Base-by-base conservation (phyloP, 2,888 invertebrate genomes). In the Rosalia funebris region DNA sequence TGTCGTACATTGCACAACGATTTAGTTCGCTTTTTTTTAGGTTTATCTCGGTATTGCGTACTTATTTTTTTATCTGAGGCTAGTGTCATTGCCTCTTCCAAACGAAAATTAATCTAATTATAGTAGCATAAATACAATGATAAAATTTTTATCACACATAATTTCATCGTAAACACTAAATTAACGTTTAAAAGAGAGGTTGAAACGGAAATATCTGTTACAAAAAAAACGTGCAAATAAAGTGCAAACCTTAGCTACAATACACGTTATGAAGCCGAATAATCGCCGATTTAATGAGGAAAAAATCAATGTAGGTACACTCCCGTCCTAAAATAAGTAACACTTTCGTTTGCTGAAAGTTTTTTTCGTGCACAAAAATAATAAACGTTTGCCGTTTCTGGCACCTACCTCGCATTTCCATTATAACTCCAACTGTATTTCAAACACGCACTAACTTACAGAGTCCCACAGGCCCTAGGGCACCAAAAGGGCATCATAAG, bases 321-420 rank as follows among this genome's bases (percentile, higher is more conserved):
- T n/a, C n/a, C n/a, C n/a, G n/a, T n/a, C n/a, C n/a, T n/a, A n/a
- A n/a, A n/a, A n/a, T n/a, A n/a, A n/a, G n/a, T n/a, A n/a, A n/a
- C n/a, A n/a, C n/a, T n/a, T n/a, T n/a, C n/a, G n/a, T n/a, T n/a
- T n/a, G n/a, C n/a, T n/a, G n/a, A 11, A 61, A 42, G 14, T 57
- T 17, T 41, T 41, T 45, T n/a, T 44, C 57, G 39, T 25, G 46
- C 19, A 31, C 20, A 57, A 37, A 53, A 50, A 44, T 60, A 57
- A 56, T 45, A 60, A 58, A 62, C 60, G 47, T n/a, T 34, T 34
- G 7, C 34, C 10, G 11, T 3, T 34, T 25, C 50, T 37, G 44
- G 44, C 56, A 78, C 77, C 65, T 77, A 80, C 80, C 80, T 77
- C 78, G 76, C 80, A 80, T 79, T 79, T 79, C 80, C 80, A 80